These are phyloP conservation scores for Falco punctatus DNA, from an alignment of 2,113 vertebrate genomes.

Conservation along the genomic window DNA sequence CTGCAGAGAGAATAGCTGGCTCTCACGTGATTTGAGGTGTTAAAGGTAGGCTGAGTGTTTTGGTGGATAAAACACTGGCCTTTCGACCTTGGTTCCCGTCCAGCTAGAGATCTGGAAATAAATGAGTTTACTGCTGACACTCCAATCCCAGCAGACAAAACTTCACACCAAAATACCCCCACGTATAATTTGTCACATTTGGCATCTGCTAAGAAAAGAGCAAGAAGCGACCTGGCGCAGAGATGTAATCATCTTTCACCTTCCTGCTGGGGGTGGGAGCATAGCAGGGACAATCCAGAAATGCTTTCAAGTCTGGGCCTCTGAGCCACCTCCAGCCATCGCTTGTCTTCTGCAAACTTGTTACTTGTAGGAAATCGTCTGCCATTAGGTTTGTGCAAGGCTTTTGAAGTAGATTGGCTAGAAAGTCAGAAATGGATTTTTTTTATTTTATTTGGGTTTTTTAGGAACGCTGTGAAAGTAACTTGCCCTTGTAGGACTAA, in stretches of 20 bases:
- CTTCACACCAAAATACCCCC: conserved; percentile 61
- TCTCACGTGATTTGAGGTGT: conserved; percentile 12
- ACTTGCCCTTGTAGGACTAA: neutral
- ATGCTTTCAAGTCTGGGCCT: conserved; percentile 21
- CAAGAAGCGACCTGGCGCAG: conserved; percentile 44
- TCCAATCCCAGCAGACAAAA: conserved; percentile 42
- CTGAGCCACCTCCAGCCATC: conserved; percentile 16
- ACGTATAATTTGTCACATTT: conserved; percentile 68
- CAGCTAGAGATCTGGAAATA: conserved; percentile 55
- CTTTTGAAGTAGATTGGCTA: conserved; percentile 54
- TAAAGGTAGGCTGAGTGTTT: conserved; percentile 23
- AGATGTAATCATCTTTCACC: conserved; percentile 78
- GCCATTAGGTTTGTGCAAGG: neutral
- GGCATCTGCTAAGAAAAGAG: conserved; percentile 67
- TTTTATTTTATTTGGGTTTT: neutral
- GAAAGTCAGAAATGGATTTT: neutral
- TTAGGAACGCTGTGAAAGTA: neutral
- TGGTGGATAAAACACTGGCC: conserved; percentile 38
- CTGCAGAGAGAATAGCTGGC: conserved; percentile 1
- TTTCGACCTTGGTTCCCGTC: conserved; percentile 24
- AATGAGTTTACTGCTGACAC: conserved; percentile 67
- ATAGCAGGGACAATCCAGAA: neutral
- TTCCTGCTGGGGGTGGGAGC: conserved; percentile 46
- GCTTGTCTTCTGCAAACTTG: neutral
- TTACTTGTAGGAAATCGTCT: neutral